Evolutionary conservation across 2,888 invertebrate species (phyloP).

Genomic region (Meghimatium bilineatum): DNA sequence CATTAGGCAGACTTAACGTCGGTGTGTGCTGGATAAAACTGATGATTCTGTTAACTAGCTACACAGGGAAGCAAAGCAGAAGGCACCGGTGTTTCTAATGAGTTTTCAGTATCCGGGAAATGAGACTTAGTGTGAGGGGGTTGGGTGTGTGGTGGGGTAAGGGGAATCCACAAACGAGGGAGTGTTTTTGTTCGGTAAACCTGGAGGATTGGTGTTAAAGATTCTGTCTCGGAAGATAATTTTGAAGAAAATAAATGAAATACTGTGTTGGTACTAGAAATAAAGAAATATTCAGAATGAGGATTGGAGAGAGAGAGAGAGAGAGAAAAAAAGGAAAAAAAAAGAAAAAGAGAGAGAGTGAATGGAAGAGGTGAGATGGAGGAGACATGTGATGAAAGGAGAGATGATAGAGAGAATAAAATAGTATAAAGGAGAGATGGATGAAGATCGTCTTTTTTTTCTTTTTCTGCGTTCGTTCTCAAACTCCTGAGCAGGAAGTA

Average conservation of each 20-base stretch:
- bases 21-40: background rate
- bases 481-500: too few relatives aligned
- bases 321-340: background rate
- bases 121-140: background rate
- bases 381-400: too few relatives aligned
- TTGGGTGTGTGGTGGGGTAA: background rate
- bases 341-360: background rate
- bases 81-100: background rate
- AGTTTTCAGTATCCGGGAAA: conserved; percentile 1
- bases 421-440: background rate
- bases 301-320: background rate
- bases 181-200: background rate
- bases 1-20: background rate
- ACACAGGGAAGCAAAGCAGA: background rate
- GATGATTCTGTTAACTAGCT: background rate
- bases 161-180: background rate
- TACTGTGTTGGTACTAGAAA: background rate
- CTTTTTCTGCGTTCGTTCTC: too few relatives aligned
- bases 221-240: background rate
- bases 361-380: background rate
- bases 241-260: too few relatives aligned
- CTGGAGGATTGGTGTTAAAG: background rate
- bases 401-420: background rate
- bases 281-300: background rate
- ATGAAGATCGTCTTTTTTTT: too few relatives aligned